Evolutionary conservation across 2,113 vertebrate species (phyloP), one percentile per base, ranked within the genome.

Genomic region (Anser cygnoides): DNA sequence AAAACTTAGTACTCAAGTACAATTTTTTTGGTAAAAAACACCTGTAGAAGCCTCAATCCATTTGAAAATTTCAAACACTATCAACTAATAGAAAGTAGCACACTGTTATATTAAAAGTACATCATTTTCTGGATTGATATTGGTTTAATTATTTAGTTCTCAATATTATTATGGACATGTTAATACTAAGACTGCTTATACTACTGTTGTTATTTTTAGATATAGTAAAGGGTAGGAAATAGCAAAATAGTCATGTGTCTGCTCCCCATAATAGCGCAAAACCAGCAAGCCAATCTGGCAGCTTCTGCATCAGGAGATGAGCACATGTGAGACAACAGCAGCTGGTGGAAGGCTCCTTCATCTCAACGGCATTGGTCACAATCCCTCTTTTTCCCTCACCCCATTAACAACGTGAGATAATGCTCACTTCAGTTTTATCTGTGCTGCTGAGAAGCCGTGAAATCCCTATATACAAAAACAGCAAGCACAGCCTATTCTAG

Each of bases 381-480:
- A 7, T 13, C 31, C 23, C 67, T 15, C 58, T 35, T 49, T 33
- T 41, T 9, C 33, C 54, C 17, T 70, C 25, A 13, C 39, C n/a
- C 29, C 2, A 1, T 41, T 46, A n/a, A 13, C 22, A 26, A 20
- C 11, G 37, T 1, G n/a, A 39, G 25, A 21, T 22, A 46, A 7
- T 2, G 28, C 7, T 7, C n/a, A 55, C 39, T 46, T 41, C 23
- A 10, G 14, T 50, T 65, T 52, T 44, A 26, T 14, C 50, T 43
- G 13, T 23, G 10, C 31, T 28, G 26, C 22, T 18, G 7, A 18
- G 43, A 66, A 66, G 33, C 33, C 74, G 10, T 7, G 37, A 79
- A 52, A 29, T 21, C 78, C 28, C 35, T 1, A 0, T 7, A 17
- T 6, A 16, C 7, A 57, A 61, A 68, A 26, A 0, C 6, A 5